These are phyloP conservation scores for Cerastis rubricosa DNA, from an alignment of 2,888 invertebrate genomes.

Conservation along the genomic window DNA sequence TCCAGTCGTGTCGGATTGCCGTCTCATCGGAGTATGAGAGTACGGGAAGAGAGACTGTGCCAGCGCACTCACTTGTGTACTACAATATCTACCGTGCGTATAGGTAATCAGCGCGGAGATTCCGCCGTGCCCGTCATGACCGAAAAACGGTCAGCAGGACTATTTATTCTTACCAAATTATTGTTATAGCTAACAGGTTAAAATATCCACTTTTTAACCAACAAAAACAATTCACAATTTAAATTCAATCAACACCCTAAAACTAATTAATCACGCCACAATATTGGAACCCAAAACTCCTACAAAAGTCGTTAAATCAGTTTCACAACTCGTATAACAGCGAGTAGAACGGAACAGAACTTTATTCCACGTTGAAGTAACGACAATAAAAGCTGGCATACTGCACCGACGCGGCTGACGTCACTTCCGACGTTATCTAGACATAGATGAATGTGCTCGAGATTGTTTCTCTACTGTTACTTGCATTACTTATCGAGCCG, in stretches of 20 bases:
- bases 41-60: no score
- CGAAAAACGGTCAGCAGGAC: neutral
- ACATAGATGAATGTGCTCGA: constrained; percentile 77
- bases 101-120: neutral
- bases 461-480: constrained; percentile 62
- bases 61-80: no score
- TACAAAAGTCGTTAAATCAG: constrained; percentile 53
- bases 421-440: constrained; percentile 71
- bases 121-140: neutral
- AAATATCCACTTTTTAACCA: neutral
- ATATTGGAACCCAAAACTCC: constrained; percentile 26
- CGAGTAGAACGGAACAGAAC: constrained; percentile 34
- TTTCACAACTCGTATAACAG: constrained; percentile 28
- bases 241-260: neutral
- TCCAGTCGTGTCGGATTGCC: no score
- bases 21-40: no score
- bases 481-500: constrained; percentile 56
- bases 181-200: neutral
- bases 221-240: neutral
- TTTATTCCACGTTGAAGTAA: constrained; percentile 57
- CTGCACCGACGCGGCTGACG: constrained; percentile 52
- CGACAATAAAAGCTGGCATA: constrained; percentile 64
- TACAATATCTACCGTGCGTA: neutral
- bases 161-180: neutral
- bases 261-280: constrained; percentile 30